These are phyloP conservation scores for Manacus vitellinus DNA, from an alignment of 2,113 vertebrate genomes.

Conservation along the genomic window DNA sequence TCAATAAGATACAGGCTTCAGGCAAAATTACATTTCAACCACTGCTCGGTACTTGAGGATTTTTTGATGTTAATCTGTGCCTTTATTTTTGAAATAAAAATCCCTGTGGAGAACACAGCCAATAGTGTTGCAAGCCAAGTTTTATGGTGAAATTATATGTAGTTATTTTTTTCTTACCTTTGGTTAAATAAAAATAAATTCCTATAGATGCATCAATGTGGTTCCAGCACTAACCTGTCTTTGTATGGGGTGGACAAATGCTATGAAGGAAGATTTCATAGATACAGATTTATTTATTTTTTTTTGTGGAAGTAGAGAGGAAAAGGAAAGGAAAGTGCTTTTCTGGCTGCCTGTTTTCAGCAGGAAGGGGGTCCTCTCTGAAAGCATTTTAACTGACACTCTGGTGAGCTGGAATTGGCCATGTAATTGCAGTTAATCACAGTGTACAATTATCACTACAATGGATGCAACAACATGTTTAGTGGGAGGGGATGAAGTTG, in stretches of 20 bases:
- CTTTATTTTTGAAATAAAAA: constrained; percentile 29
- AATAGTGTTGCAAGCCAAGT: background rate
- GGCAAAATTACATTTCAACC: constrained; percentile 63
- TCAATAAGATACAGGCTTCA: constrained; percentile 65
- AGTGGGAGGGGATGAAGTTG: background rate
- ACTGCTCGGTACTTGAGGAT: background rate
- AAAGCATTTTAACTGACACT: background rate
- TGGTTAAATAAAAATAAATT: background rate
- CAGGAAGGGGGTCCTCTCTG: background rate
- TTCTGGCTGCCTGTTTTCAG: background rate
- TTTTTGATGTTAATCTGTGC: constrained; percentile 24
- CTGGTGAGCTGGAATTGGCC: background rate
- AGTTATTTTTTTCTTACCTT: background rate
- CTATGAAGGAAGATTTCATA: background rate
- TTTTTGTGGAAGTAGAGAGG: background rate
- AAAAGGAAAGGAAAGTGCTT: background rate
- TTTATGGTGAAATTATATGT: background rate
- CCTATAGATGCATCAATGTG: background rate
- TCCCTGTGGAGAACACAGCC: background rate
- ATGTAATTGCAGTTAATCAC: background rate
- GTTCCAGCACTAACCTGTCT: background rate
- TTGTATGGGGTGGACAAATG: background rate
- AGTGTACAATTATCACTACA: background rate
- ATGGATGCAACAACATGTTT: background rate
- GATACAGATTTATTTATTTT: too few relatives aligned